Base-by-base conservation (phyloP, 2,113 vertebrate genomes). In the Nothoprocta pentlandii region DNA sequence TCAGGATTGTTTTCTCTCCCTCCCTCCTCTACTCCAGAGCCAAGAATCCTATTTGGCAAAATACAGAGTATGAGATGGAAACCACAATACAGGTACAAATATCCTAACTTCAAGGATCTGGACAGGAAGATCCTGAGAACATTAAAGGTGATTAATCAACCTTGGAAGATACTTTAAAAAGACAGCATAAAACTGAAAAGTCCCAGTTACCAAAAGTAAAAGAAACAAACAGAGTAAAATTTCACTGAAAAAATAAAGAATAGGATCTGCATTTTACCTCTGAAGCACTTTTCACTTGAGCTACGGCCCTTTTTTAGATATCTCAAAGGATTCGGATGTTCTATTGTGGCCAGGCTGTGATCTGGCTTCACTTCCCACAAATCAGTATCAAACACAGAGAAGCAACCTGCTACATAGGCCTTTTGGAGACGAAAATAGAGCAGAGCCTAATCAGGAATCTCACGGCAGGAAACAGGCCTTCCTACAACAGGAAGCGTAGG, bases 401-500 rank as follows among this genome's bases (percentile, higher is more conserved):
- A 95, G 82, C 84, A 95, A 92, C 91, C 68, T 94, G 95, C 93
- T 93, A 73, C 93, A 82, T 34, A 79, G 94, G 89, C 92, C 71
- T 94, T 93, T 90, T 94, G 87, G 78, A 96, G 97, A 97, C 97
- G 85, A 98, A 98, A 98, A 98, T 97, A 98, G 98, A 93, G 92
- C 96, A 89, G 82, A 96, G 89, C 89, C 96, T 98, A 98, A 98
- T 98, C 97, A 98, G 96, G 93, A 97, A 85, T 96, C 97, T 97
- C 32, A 7, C 2, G 71, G 87, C 98, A 98, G 98, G 98, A 98
- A 98, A 98, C 98, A 98, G 98, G 92, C 97, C 97, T 98, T 98
- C 98, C 98, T 97, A 97, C 96, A 92, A 96, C 97, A 98, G 98
- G 98, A 98, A 98, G 85, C 92, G 0, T 95, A 96, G 97, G 97